Conservation (phyloP, 2,888 invertebrate species). For the Platycnemis pennipes region DNA sequence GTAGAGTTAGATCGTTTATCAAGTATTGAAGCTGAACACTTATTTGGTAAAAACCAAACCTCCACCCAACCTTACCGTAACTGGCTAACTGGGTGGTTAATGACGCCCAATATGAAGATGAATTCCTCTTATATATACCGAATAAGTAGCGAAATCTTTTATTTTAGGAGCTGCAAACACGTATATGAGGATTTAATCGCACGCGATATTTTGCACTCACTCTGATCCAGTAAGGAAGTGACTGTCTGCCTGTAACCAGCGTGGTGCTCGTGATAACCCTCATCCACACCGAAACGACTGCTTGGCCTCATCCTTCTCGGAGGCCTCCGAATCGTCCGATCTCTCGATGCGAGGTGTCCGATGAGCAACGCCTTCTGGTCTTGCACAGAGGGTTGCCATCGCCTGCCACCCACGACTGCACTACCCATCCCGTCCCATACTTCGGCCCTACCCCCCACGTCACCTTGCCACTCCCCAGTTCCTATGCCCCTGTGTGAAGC, state of each 20-base stretch:
- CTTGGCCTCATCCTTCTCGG: slow-evolving; percentile 1
- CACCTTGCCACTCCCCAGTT: neutral
- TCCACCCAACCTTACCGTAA: too few species aligned
- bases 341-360: slow-evolving; percentile 40
- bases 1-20: too few species aligned
- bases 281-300: slow-evolving; percentile 15
- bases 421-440: neutral
- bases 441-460: neutral
- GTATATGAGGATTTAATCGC: too few species aligned
- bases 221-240: slow-evolving; percentile 69
- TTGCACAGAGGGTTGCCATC: slow-evolving; percentile 37
- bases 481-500: neutral
- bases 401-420: neutral
- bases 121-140: too few species aligned
- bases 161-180: too few species aligned
- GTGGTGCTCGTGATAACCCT: neutral
- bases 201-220: slow-evolving; percentile 68
- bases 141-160: too few species aligned
- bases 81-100: too few species aligned
- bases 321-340: slow-evolving; percentile 22
- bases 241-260: slow-evolving; percentile 31
- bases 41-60: too few species aligned
- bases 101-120: too few species aligned
- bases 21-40: too few species aligned
- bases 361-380: slow-evolving; percentile 34